Evolutionary conservation across 2,113 vertebrate genomes (phyloP).

Genomic region (Takifugu flavidus): DNA sequence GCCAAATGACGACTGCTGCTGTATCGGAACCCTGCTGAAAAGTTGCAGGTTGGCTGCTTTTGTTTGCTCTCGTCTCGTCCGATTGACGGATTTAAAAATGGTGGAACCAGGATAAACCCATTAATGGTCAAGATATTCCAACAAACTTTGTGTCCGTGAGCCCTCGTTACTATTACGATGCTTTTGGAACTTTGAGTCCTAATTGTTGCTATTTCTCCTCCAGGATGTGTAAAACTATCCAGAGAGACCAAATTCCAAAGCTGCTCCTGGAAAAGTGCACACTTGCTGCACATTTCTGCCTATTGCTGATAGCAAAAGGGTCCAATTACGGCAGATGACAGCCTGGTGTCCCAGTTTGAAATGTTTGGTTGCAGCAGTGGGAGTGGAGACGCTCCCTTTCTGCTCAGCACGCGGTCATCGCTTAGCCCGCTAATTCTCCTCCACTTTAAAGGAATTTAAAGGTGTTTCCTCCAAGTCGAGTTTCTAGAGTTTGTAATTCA

Average conservation of each 20-base stretch:
- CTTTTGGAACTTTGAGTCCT: neutral
- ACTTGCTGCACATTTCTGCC: neutral
- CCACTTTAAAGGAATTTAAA: slow-evolving; percentile 39
- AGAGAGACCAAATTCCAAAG: neutral
- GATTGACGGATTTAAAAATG: no score
- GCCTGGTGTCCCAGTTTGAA: neutral
- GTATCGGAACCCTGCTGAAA: slow-evolving; percentile 23
- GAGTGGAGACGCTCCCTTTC: slow-evolving; percentile 20
- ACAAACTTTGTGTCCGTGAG: no score
- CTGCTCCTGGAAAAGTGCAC: neutral
- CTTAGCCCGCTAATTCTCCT: slow-evolving; percentile 41
- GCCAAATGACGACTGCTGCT: slow-evolving; percentile 29
- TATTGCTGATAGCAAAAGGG: neutral
- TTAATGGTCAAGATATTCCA: no score
- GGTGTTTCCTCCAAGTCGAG: slow-evolving; percentile 43
- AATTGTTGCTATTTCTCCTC: neutral
- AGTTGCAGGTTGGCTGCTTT: slow-evolving; percentile 47
- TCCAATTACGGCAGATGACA: neutral
- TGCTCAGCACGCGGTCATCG: slow-evolving; percentile 33
- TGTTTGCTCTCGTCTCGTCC: neutral
- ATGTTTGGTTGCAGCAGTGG: neutral
- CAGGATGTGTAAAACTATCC: neutral
- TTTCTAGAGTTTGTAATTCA: slow-evolving; percentile 7
- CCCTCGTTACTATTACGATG: no score
- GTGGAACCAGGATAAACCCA: no score